Conservation (phyloP, 2,888 invertebrate genomes). For the Prosopocoilus inquinatus region DNA sequence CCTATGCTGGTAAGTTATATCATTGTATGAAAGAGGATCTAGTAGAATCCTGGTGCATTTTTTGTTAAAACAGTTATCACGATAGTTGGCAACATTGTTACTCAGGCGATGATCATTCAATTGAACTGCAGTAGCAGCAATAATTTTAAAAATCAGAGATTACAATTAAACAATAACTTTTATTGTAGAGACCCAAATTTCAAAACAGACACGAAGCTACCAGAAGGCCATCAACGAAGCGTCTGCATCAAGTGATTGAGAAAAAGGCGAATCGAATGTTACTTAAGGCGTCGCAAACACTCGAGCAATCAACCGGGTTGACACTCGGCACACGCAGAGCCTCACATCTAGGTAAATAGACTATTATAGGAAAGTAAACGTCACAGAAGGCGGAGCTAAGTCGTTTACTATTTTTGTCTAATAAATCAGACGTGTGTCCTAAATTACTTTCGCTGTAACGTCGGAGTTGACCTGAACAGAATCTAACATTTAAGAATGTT, state of each 20-base stretch:
- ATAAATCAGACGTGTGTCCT: too few relatives aligned
- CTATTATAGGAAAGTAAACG: too few relatives aligned
- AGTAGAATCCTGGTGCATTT: too few relatives aligned
- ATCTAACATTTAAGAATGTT: too few relatives aligned
- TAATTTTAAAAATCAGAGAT: background rate
- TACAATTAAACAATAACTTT: constrained; percentile 19
- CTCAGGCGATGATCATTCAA: too few relatives aligned
- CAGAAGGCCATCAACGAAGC: constrained; percentile 75
- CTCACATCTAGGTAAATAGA: constrained; percentile 50
- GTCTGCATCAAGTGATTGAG: constrained; percentile 80
- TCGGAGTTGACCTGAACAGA: too few relatives aligned
- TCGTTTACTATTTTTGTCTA: too few relatives aligned
- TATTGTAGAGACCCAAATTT: constrained; percentile 66
- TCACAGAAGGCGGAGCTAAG: too few relatives aligned
- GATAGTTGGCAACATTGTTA: too few relatives aligned
- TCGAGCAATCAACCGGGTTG: constrained; percentile 78
- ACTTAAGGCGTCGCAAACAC: constrained; percentile 77
- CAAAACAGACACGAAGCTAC: constrained; percentile 73
- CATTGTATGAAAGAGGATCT: too few relatives aligned
- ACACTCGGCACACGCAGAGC: constrained; percentile 69
- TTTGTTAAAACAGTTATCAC: too few relatives aligned
- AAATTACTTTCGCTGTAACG: too few relatives aligned
- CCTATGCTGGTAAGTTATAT: constrained; percentile 61
- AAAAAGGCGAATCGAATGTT: constrained; percentile 81
- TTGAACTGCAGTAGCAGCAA: background rate